Percentiles rank a stretch among this genome's conserved stretches.
These are phyloP conservation scores for Papilio dardanus DNA, from an alignment of 1,140 invertebrate genomes.

Conservation along the genomic window DNA sequence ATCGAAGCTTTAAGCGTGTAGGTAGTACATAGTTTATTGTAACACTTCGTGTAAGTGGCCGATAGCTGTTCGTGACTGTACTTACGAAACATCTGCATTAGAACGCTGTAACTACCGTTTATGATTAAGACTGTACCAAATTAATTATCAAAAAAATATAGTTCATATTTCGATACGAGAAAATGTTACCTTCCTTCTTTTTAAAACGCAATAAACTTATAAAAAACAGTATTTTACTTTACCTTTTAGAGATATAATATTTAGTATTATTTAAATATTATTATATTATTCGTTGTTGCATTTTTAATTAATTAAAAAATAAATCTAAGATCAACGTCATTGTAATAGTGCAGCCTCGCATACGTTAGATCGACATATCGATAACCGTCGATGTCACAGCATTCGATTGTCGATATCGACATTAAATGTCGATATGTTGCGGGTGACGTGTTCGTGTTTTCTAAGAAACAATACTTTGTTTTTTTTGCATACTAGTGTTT, in stretches of 20 bases:
- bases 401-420: slow-evolving; percentile 23
- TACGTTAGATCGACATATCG: neutral
- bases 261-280: too few species aligned
- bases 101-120: neutral
- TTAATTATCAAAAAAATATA: neutral
- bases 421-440: neutral
- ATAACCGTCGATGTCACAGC: slow-evolving; percentile 24
- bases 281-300: too few species aligned
- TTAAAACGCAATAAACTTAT: too few species aligned
- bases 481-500: neutral
- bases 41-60: slow-evolving; percentile 32
- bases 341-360: neutral
- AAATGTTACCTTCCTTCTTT: too few species aligned
- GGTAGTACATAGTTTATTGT: slow-evolving; percentile 30
- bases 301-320: neutral
- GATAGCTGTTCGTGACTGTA: slow-evolving; percentile 27
- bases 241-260: too few species aligned
- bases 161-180: too few species aligned
- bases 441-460: slow-evolving; percentile 15
- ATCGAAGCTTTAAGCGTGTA: slow-evolving; percentile 2
- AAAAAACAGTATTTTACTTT: too few species aligned
- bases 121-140: slow-evolving; percentile 20
- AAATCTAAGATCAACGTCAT: neutral
- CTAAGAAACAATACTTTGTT: slow-evolving; percentile 26
- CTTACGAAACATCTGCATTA: slow-evolving; percentile 25